Base-by-base conservation (phyloP, 2,797 vertebrate species). In the Mionectes olivaceus region DNA sequence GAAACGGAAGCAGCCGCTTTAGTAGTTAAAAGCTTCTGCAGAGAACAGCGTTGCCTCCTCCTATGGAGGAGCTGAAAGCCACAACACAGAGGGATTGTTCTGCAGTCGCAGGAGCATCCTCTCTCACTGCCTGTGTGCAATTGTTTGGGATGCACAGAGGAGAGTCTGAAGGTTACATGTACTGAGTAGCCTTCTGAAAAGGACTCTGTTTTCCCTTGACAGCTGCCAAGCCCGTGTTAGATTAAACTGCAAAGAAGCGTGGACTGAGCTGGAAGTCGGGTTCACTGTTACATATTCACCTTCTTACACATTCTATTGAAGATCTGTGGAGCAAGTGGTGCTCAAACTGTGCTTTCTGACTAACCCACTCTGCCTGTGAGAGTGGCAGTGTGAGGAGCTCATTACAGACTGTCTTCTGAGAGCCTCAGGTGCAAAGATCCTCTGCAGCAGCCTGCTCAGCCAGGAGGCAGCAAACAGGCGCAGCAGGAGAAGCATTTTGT, bases 401-500 rank as follows among this genome's bases (percentile, higher is more conserved):
- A 76, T 95, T 94, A 95, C 75, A 82, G 61, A 70, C 70, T 3
- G 0, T 86, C 93, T 93, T 89, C 80, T 84, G 64, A 77, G 52
- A 77, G 83, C n/a, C 81, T 77, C 39, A 39, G 67, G 63, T 63
- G 88, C 90, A 90, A 76, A 95, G 95, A 76, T 89, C 68, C 74
- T 93, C 90, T 90, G 74, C 94, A 74, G 86, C 43, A 73, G 86
- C 67, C 93, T 10, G 27, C 92, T 95, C 59, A 74, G 85, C 78
- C 67, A 64, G 88, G 86, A 93, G 74, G 71, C 78, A 94, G 93
- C 88, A 94, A 96, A 96, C 77, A 86, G 93, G 78, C 95, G 80
- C 96, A 95, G 96, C 90, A 64, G 93, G 95, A 60, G 60, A 82
- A 95, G 37, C 5, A 4, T 95, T 97, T 94, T 95, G 75, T 95